Conservation (phyloP, 2,113 vertebrate species). For the Microcebus lehilahytsara region DNA sequence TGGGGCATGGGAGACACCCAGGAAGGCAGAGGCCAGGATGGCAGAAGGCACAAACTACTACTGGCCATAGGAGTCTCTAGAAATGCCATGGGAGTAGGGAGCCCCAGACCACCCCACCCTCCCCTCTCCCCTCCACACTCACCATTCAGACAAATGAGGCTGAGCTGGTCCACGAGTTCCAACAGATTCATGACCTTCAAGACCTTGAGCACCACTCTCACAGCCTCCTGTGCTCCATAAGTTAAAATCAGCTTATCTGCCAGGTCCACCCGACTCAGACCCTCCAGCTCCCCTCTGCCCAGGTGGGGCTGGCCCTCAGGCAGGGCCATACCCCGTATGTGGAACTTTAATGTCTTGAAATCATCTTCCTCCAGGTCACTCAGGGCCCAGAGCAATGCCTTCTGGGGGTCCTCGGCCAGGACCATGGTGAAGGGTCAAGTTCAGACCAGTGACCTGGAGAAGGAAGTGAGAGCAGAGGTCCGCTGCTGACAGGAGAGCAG, state of each 20-base stretch:
- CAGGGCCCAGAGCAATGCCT: slow-evolving; percentile 45
- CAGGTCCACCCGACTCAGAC: background rate
- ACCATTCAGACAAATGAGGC: slow-evolving; percentile 47
- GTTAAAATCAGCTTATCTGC: background rate
- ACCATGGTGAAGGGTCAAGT: background rate
- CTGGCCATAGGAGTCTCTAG: background rate
- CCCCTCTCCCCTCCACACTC: background rate
- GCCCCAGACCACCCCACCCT: background rate
- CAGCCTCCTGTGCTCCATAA: background rate
- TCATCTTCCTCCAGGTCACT: slow-evolving; percentile 47
- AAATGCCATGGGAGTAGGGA: background rate
- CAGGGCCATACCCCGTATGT: background rate
- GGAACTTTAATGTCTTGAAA: slow-evolving; percentile 64
- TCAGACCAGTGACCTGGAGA: background rate
- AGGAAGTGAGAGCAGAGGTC: background rate
- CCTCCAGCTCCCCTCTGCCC: slow-evolving; percentile 38
- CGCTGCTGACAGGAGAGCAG: background rate
- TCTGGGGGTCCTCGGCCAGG: background rate
- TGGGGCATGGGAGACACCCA: background rate
- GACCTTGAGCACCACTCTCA: background rate
- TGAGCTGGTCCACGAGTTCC: slow-evolving; percentile 16
- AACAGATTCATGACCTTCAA: slow-evolving; percentile 23
- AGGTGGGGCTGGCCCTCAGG: background rate
- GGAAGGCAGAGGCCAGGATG: background rate
- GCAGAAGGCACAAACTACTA: background rate